phyloP scores from a whole-genome alignment of 1,140 invertebrate genomes.

The Euura lappo region DNA sequence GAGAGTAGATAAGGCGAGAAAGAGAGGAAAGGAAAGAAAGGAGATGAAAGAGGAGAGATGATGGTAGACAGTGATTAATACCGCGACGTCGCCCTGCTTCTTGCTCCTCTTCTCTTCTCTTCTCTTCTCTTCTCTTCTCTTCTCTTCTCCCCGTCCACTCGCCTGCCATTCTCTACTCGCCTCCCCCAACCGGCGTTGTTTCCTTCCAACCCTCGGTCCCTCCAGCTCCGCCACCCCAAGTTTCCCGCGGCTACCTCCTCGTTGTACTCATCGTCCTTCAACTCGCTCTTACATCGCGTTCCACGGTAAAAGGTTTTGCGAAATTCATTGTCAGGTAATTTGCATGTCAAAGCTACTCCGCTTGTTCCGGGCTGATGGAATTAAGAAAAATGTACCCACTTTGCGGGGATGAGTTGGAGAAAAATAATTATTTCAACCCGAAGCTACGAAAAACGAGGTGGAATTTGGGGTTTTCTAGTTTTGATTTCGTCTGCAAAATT shows the following conservation, averaged over 20 bases:
- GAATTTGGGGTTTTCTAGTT: no score
- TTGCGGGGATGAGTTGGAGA: slow-evolving; percentile 36
- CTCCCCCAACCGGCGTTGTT: slow-evolving; percentile 37
- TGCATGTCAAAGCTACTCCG: slow-evolving; percentile 54
- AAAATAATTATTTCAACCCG: slow-evolving; percentile 31
- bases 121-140: not conserved
- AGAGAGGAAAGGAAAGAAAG: slow-evolving; percentile 24
- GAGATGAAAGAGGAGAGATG: slow-evolving; percentile 29
- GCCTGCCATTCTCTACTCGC: slow-evolving; percentile 31
- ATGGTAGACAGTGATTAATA: slow-evolving; percentile 59
- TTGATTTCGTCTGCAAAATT: no score
- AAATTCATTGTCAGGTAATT: slow-evolving; percentile 61
- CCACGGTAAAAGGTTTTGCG: slow-evolving; percentile 59
- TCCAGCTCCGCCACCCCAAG: slow-evolving; percentile 32
- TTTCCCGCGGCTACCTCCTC: slow-evolving; percentile 9
- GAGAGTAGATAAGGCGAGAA: not conserved
- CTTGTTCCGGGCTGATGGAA: slow-evolving; percentile 40
- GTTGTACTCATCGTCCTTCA: slow-evolving; percentile 12
- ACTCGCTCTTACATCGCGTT: slow-evolving; percentile 25
- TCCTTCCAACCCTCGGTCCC: slow-evolving; percentile 37
- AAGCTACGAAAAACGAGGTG: no score
- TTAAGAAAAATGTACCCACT: slow-evolving; percentile 51
- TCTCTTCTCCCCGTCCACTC: not conserved
- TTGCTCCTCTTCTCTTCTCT: not conserved
- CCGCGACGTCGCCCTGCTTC: slow-evolving; percentile 44